Evolutionary conservation across 30 jellyfish, hydroid and myxozoan genomes (phyloP).

Genomic region (Cassiopea andromeda): DNA sequence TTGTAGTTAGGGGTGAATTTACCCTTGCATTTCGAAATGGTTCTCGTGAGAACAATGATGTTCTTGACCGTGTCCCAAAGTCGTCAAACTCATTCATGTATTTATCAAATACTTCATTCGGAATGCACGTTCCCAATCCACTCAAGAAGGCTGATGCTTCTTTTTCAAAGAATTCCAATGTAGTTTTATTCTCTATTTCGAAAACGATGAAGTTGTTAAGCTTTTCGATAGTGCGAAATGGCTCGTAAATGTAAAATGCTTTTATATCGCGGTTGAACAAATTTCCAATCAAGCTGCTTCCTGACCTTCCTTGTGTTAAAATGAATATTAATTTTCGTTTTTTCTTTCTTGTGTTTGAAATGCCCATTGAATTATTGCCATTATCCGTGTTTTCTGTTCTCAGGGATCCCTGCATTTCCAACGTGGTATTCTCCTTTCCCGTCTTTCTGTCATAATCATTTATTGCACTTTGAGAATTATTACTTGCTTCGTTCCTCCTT

Average conservation of each 20-base stretch:
- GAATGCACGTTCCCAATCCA: conserved; percentile 34
- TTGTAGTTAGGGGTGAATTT: neutral
- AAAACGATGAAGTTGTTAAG: conserved; percentile 9
- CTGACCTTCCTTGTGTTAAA: conserved; percentile 76
- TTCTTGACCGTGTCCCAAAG: conserved; percentile 43
- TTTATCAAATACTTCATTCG: neutral
- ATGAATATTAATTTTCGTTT: conserved; percentile 39
- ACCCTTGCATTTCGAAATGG: conserved; percentile 54
- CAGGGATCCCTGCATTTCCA: neutral
- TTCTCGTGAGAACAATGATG: conserved; percentile 21
- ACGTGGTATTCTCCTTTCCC: neutral
- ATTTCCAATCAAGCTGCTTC: conserved; percentile 62
- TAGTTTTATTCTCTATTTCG: neutral
- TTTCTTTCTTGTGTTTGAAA: neutral
- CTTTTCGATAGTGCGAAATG: conserved; percentile 46
- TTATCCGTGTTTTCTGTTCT: neutral
- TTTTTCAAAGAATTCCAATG: conserved; percentile 1
- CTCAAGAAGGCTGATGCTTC: conserved; percentile 33
- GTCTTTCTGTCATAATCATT: neutral
- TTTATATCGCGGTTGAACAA: conserved; percentile 52
- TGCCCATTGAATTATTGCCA: no score
- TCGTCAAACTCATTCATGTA: conserved; percentile 52
- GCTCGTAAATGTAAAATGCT: conserved; percentile 67
- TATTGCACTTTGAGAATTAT: neutral
- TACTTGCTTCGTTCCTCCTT: neutral